Evolutionary conservation across 2,113 vertebrate species (phyloP).

Genomic region (Atherinomorus stipes): DNA sequence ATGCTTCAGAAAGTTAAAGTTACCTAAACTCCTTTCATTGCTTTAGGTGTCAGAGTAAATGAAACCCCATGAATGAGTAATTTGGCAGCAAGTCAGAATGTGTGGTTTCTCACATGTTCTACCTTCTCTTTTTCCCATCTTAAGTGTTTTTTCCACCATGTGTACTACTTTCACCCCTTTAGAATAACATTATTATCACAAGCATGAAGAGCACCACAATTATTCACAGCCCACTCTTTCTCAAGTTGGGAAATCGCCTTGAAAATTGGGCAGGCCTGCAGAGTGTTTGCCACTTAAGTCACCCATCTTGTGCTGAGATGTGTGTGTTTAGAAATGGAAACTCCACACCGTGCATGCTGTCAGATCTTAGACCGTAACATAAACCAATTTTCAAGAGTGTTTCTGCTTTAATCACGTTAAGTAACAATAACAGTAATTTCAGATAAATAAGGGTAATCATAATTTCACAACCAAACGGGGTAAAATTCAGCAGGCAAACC

Average conservation of each 20-base stretch:
- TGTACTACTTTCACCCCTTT: constrained; percentile 78
- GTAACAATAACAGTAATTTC: constrained; percentile 68
- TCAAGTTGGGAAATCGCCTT: constrained; percentile 85
- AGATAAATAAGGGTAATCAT: constrained; percentile 60
- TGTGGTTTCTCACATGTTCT: constrained; percentile 73
- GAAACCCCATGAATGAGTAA: constrained; percentile 65
- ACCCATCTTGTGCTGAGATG: constrained; percentile 51
- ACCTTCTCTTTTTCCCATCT: constrained; percentile 37
- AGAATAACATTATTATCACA: constrained; percentile 84
- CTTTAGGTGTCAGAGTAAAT: constrained; percentile 60
- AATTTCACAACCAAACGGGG: constrained; percentile 51
- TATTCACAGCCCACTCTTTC: constrained; percentile 80
- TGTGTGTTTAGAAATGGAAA: constrained; percentile 52
- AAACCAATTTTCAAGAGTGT: constrained; percentile 81
- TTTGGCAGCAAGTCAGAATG: constrained; percentile 63
- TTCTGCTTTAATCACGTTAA: constrained; percentile 77
- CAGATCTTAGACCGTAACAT: constrained; percentile 80
- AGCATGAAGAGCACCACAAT: constrained; percentile 83
- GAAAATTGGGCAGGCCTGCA: constrained; percentile 84
- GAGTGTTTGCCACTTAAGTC: constrained; percentile 80
- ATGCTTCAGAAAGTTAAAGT: constrained; percentile 13
- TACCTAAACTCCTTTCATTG: constrained; percentile 3
- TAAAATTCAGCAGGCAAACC: constrained; percentile 29
- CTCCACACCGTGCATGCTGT: constrained; percentile 65
- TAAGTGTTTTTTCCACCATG: constrained; percentile 76